A percentile compares a stretch with the other conserved stretches of the same genome.
These are phyloP conservation scores for Thunnus maccoyii DNA, from an alignment of 2,113 vertebrate species.

Conservation along the genomic window DNA sequence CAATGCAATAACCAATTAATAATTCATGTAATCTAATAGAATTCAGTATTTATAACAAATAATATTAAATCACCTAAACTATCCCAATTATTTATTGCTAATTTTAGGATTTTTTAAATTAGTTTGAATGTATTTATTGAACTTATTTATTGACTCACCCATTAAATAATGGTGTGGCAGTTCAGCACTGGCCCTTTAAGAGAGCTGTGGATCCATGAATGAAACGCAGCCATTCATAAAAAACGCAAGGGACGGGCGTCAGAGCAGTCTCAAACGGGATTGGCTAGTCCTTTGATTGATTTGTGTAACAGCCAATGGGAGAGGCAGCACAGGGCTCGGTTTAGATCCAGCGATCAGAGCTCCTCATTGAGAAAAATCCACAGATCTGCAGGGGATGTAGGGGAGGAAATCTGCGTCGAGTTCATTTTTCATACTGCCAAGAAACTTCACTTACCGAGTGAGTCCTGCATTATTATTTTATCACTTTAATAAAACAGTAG, in stretches of 20 bases:
- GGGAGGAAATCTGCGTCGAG: conserved; percentile 17
- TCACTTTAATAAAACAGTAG: background rate
- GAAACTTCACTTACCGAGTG: conserved; percentile 46
- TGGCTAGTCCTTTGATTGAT: conserved; percentile 70
- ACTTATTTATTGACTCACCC: background rate
- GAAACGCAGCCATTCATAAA: conserved; percentile 87
- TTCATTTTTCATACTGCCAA: conserved; percentile 8
- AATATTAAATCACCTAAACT: too few relatives aligned
- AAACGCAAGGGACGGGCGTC: conserved; percentile 63
- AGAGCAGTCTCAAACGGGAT: conserved; percentile 36
- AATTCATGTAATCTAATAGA: too few relatives aligned
- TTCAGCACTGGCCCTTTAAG: conserved; percentile 75
- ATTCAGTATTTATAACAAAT: too few relatives aligned
- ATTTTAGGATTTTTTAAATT: background rate
- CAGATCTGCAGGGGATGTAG: conserved; percentile 66
- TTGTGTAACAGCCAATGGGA: conserved; percentile 65
- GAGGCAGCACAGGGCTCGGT: background rate
- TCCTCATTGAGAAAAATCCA: conserved; percentile 83
- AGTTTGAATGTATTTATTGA: background rate
- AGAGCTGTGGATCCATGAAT: conserved; percentile 78
- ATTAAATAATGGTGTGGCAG: background rate
- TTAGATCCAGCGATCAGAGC: conserved; percentile 35
- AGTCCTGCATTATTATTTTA: conserved; percentile 25
- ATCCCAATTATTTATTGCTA: too few relatives aligned
- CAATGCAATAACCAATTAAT: too few relatives aligned